Conservation (phyloP, 2,797 vertebrate species). For the Lophotriccus pileatus region DNA sequence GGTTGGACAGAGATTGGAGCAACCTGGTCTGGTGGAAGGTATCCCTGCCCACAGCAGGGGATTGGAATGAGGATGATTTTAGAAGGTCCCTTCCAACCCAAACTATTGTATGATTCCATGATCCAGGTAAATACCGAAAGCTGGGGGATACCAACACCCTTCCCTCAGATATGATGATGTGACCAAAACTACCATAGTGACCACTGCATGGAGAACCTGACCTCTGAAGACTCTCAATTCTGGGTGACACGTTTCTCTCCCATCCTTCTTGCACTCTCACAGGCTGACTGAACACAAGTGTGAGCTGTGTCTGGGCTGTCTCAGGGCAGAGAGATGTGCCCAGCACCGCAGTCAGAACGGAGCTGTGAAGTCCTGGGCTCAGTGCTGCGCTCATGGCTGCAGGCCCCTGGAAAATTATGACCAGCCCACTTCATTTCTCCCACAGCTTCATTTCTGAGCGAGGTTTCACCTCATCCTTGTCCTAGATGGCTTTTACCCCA, state of each 20-base stretch:
- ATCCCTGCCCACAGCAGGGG: not conserved
- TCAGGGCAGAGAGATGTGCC: not conserved
- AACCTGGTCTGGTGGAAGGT: accelerated
- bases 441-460: not conserved
- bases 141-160: not conserved
- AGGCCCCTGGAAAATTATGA: not conserved
- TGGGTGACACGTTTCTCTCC: not conserved
- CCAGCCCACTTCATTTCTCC: not conserved
- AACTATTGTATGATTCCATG: not conserved
- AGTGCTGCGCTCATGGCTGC: not conserved
- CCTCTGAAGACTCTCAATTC: not conserved
- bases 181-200: not conserved
- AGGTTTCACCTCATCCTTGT: not conserved
- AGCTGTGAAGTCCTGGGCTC: not conserved
- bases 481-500: not conserved
- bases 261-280: not conserved
- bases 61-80: not conserved
- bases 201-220: not conserved
- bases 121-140: not conserved
- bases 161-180: not conserved
- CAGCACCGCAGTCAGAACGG: not conserved
- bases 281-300: not conserved
- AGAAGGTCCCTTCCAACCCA: not conserved
- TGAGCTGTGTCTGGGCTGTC: not conserved
- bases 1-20: not conserved